phyloP scores from a whole-genome alignment of 1,140 invertebrate genomes.

The Pseudomyrmex pallidus region DNA sequence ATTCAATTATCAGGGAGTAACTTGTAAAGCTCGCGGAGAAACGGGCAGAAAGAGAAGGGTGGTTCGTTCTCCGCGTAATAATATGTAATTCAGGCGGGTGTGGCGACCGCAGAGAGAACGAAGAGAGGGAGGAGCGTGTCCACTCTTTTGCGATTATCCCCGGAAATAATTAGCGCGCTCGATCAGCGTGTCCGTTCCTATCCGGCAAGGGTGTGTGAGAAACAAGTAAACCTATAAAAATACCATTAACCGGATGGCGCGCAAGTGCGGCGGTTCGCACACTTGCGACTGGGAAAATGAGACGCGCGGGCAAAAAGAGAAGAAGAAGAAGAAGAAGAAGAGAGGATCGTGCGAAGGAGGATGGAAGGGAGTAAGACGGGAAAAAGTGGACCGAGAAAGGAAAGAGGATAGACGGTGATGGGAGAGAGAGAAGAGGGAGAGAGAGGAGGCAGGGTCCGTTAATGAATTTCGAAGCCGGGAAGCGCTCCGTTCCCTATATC shows the following conservation, averaged over 20 bases:
- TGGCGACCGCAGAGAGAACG: constrained; percentile 1
- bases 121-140: constrained; percentile 37
- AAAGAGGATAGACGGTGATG: constrained; percentile 46
- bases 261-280: constrained; percentile 70
- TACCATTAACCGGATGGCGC: constrained; percentile 63
- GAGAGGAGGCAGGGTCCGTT: constrained; percentile 64
- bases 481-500: constrained; percentile 73
- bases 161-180: constrained; percentile 72
- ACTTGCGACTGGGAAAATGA: constrained; percentile 46
- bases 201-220: constrained; percentile 44
- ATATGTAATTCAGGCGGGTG: constrained; percentile 42
- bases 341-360: constrained; percentile 13
- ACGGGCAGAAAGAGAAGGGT: background rate
- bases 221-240: constrained; percentile 75
- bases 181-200: constrained; percentile 63
- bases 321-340: background rate
- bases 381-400: background rate
- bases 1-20: constrained; percentile 47
- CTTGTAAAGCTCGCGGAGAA: background rate
- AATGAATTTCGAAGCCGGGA: constrained; percentile 77
- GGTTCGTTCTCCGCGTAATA: constrained; percentile 1
- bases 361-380: constrained; percentile 9
- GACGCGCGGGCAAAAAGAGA: constrained; percentile 27
- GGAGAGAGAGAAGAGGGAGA: too few relatives aligned
- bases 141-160: constrained; percentile 64